Evolutionary conservation across 2,888 invertebrate genomes (phyloP).

Genomic region (Spilarctia lutea): DNA sequence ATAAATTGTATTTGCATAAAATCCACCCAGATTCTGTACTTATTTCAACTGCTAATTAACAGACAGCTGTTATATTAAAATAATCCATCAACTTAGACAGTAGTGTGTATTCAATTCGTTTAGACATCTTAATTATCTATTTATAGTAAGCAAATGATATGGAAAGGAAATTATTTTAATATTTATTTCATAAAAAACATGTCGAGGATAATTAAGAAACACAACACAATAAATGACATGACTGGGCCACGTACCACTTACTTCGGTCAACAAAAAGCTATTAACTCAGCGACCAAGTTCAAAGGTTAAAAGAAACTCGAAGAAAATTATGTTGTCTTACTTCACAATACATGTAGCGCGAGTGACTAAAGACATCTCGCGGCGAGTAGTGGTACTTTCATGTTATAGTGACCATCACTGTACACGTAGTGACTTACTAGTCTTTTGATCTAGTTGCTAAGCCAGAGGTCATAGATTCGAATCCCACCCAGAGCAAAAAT

Average conservation of each 20-base stretch:
- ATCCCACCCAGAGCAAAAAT: not conserved
- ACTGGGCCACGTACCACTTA: constrained; percentile 4
- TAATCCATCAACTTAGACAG: not conserved
- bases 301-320: constrained; percentile 25
- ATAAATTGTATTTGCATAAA: too few relatives aligned
- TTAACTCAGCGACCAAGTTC: constrained; percentile 24
- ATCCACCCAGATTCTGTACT: too few relatives aligned
- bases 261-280: constrained; percentile 35
- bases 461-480: too few relatives aligned
- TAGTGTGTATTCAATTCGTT: too few relatives aligned
- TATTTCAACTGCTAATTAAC: too few relatives aligned
- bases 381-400: not conserved
- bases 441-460: too few relatives aligned
- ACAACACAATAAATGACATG: not conserved
- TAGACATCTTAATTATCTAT: too few relatives aligned
- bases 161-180: too few relatives aligned
- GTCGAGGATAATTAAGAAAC: not conserved
- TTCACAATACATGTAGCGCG: not conserved
- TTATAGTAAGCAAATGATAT: too few relatives aligned
- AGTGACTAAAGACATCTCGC: not conserved
- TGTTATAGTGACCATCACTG: not conserved
- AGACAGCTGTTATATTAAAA: too few relatives aligned
- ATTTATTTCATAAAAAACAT: not conserved
- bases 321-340: constrained; percentile 32
- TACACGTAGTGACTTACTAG: not conserved